These are phyloP conservation scores for Microcebus ravelobensis DNA, from an alignment of 2,113 vertebrate genomes.

Conservation along the genomic window DNA sequence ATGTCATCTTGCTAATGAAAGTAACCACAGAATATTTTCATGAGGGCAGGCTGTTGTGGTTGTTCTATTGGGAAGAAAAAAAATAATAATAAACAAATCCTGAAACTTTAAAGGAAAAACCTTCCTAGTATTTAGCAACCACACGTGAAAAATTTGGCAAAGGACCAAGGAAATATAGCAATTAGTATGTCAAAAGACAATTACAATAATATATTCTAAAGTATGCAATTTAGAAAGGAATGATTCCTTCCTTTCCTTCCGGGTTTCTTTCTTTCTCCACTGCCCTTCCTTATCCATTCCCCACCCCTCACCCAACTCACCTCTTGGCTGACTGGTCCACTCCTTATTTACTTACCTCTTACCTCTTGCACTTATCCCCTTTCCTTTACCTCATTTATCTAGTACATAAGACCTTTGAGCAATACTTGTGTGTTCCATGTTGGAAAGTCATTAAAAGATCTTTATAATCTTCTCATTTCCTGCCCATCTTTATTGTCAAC, in stretches of 20 bases:
- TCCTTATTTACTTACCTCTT: background rate
- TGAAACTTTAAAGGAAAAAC: background rate
- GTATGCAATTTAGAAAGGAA: background rate
- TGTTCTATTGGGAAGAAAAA: background rate
- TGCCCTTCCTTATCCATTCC: background rate
- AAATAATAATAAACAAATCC: background rate
- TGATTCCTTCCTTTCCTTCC: background rate
- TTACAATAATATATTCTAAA: background rate
- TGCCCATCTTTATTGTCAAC: background rate
- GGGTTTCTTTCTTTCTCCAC: background rate
- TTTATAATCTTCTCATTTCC: background rate
- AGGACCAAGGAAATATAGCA: conserved; percentile 29
- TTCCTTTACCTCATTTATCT: background rate
- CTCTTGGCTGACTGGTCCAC: background rate
- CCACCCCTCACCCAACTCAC: background rate
- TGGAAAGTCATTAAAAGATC: background rate
- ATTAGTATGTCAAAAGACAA: background rate
- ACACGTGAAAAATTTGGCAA: background rate
- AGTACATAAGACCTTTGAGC: background rate
- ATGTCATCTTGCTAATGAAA: background rate
- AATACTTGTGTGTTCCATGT: background rate
- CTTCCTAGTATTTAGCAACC: too few relatives aligned
- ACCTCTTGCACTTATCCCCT: background rate
- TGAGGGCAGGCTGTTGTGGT: background rate
- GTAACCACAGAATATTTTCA: background rate